These are phyloP conservation scores for Adoxophyes honmai DNA, from an alignment of 1,140 invertebrate genomes.

Conservation along the genomic window DNA sequence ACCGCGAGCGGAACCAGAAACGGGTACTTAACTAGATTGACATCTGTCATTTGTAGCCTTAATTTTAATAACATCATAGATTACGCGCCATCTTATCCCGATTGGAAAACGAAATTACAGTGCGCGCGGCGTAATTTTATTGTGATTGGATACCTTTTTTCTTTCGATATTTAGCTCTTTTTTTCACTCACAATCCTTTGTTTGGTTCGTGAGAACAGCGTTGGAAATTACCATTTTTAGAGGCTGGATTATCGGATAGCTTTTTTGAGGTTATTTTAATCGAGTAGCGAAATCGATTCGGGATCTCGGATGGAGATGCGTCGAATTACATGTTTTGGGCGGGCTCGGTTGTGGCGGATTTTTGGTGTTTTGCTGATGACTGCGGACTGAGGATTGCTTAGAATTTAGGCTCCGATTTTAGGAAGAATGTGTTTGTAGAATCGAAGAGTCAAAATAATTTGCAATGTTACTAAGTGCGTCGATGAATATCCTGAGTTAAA, in stretches of 20 bases:
- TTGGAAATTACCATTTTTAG: conserved; percentile 72
- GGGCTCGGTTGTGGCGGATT: conserved; percentile 20
- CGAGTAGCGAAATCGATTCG: conserved; percentile 38
- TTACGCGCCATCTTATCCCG: conserved; percentile 21
- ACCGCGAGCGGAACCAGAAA: no score
- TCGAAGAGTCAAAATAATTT: no score
- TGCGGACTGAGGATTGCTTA: conserved; percentile 6
- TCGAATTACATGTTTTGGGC: conserved; percentile 47
- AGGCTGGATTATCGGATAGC: conserved; percentile 65
- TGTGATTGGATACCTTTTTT: conserved; percentile 63
- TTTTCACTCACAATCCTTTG: conserved; percentile 47
- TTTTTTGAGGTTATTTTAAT: conserved; percentile 43
- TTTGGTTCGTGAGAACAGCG: conserved; percentile 59
- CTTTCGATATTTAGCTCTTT: conserved; percentile 43
- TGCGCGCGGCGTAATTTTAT: conserved; percentile 45
- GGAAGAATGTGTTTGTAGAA: conserved; percentile 12
- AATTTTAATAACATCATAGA: conserved; percentile 14
- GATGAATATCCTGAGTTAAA: no score
- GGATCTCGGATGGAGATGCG: conserved; percentile 22
- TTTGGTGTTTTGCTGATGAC: conserved; percentile 12
- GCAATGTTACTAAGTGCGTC: no score
- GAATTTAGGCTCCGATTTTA: conserved; percentile 1
- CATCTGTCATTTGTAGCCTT: not conserved
- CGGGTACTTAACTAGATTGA: not conserved
- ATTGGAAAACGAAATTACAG: conserved; percentile 38